Base-by-base conservation (phyloP, 2,888 invertebrate species). In the Zaprionus bogoriensis region DNA sequence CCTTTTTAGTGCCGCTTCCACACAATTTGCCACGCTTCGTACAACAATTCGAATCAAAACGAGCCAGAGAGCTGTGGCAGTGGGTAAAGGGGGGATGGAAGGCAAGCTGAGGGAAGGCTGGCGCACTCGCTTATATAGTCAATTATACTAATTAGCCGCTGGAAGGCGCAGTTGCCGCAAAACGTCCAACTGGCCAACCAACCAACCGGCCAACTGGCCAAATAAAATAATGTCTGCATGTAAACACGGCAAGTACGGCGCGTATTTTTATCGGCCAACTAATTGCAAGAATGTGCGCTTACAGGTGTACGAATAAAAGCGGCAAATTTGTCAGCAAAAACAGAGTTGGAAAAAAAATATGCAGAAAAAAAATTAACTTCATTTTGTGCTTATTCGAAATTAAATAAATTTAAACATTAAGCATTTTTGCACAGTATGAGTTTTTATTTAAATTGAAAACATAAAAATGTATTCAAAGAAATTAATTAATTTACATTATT, bases 1-100 rank as follows among this genome's bases (percentile, higher is more conserved):
- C 87, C 88, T 81, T 87, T 87, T 79, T 79, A 83, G 81, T 75
- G 87, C 73, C 87, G 84, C 87, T 77, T 87, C 82, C 87, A 87
- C 67, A 78, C 85, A 87, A 81, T 87, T 87, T 82, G 81, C 79
- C 79, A 85, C 79, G 82, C 82, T 83, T 76, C 85, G 87, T 74
- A 71, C 81, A 74, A 74, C 87, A 87, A 83, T 78, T 84, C 87
- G 81, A 81, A 81, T 86, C 76, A 74, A 58, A 74, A 45, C 57
- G 53, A 53, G 62, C 27, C 27, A 27, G 12, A 30, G n/a, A n/a
- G n/a, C 10, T 10, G 30, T 3, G n/a, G 38, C 4, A 38, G 38
- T 4, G 20, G 14, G 6, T 4, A 20, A 9, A 14, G 17, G 5
- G 44, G 44, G 10, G n/a, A 10, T 4, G 2, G 32, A 14, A 12